phyloP scores from a whole-genome alignment of 2,797 vertebrate genomes.

The Eutrigla gurnardus region DNA sequence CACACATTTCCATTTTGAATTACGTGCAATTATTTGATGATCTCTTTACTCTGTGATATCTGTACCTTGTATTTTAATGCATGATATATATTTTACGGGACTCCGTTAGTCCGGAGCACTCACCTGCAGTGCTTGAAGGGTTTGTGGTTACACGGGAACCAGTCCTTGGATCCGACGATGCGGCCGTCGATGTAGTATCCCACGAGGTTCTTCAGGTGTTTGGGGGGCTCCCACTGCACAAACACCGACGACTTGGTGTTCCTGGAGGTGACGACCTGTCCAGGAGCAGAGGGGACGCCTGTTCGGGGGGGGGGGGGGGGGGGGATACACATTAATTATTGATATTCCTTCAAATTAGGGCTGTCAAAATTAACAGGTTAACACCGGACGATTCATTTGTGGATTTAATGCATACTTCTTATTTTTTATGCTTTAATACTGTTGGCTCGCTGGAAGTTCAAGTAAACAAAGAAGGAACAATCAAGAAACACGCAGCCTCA shows the following conservation, averaged over 20 bases:
- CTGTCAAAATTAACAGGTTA: no score
- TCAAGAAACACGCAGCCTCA: no score
- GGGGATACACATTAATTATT: not conserved
- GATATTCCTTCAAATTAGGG: not conserved
- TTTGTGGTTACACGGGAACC: constrained; percentile 95
- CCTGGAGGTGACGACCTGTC: constrained; percentile 88
- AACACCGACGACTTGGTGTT: constrained; percentile 95
- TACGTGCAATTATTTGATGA: not conserved
- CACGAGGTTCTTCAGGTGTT: constrained; percentile 86
- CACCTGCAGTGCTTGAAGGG: constrained; percentile 93
- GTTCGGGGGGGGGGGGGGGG: not conserved
- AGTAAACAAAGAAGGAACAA: no score
- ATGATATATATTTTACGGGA: no score
- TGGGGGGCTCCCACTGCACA: constrained; percentile 93
- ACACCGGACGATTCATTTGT: no score
- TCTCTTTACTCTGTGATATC: not conserved
- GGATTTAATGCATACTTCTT: no score
- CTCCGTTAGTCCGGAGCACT: not conserved
- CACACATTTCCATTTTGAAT: no score
- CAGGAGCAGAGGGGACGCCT: constrained; percentile 92
- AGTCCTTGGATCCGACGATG: constrained; percentile 87
- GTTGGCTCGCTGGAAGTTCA: no score
- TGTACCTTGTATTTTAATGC: no score
- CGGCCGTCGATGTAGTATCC: constrained; percentile 96
- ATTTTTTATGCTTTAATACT: no score